phyloP scores from a whole-genome alignment of 2,888 invertebrate genomes.

The Metopia argyrocephala region DNA sequence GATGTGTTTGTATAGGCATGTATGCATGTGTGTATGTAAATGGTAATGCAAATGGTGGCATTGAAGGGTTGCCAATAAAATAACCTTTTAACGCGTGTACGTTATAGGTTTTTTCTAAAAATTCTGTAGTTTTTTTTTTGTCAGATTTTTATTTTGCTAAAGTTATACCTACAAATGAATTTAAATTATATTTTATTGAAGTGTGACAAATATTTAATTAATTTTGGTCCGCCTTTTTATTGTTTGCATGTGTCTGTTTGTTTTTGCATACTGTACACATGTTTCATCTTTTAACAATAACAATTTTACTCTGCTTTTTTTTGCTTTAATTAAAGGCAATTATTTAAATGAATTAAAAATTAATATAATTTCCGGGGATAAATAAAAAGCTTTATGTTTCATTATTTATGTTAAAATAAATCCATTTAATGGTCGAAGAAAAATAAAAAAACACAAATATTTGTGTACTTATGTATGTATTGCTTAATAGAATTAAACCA shows the following conservation, averaged over 20 bases:
- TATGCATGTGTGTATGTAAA: constrained; percentile 12
- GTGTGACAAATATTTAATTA: constrained; percentile 63
- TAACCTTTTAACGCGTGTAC: constrained; percentile 66
- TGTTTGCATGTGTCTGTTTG: background rate
- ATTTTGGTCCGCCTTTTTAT: constrained; percentile 28
- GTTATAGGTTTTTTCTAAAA: constrained; percentile 39
- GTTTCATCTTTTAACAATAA: background rate
- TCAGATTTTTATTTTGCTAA: background rate
- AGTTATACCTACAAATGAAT: background rate
- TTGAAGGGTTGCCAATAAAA: constrained; percentile 68
- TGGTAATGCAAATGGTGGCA: constrained; percentile 60
- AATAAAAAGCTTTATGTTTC: background rate
- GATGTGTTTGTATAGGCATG: background rate
- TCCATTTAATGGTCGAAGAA: background rate
- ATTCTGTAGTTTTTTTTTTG: constrained; percentile 22
- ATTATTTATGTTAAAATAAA: background rate
- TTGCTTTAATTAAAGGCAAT: constrained; percentile 29
- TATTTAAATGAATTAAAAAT: constrained; percentile 33
- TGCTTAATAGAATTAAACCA: constrained; percentile 10
- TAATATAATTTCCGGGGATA: constrained; percentile 36
- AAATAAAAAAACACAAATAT: background rate
- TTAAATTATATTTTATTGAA: constrained; percentile 48
- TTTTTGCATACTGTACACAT: background rate
- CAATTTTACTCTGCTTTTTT: constrained; percentile 13
- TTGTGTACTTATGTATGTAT: no score